phyloP scores from a whole-genome alignment of 2,888 invertebrate species.

The Lithophane socia region DNA sequence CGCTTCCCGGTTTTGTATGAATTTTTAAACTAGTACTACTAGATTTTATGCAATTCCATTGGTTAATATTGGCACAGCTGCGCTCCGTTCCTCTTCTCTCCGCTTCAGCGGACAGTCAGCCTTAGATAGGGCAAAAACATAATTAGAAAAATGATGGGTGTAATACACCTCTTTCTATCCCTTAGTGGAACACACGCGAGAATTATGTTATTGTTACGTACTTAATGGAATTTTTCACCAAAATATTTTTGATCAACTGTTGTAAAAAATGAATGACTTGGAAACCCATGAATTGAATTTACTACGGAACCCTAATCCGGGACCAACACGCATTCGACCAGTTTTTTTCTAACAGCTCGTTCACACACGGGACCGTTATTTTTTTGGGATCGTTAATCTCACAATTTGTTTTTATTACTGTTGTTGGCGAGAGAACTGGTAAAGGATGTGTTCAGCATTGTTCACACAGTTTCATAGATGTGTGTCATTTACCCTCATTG shows the following conservation, averaged over 20 bases:
- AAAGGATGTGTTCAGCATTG: slow-evolving; percentile 13
- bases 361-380: slow-evolving; percentile 22
- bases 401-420: slow-evolving; percentile 47
- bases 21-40: too few species aligned
- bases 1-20: too few species aligned
- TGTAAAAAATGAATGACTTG: slow-evolving; percentile 1
- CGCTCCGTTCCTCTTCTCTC: too few species aligned
- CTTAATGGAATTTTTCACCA: not conserved
- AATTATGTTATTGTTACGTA: not conserved
- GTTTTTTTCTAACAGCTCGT: slow-evolving; percentile 37
- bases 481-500: not conserved
- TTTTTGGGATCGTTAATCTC: slow-evolving; percentile 38
- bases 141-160: not conserved
- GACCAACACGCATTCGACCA: not conserved
- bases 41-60: too few species aligned
- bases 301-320: slow-evolving; percentile 12
- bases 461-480: not conserved
- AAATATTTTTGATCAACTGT: not conserved
- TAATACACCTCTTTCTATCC: too few species aligned
- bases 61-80: too few species aligned
- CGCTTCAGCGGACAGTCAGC: too few species aligned
- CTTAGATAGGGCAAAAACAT: not conserved
- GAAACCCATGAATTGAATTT: slow-evolving; percentile 15
- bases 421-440: slow-evolving; percentile 11
- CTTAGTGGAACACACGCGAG: not conserved